phyloP scores from a whole-genome alignment of 2,113 vertebrate genomes.

The Suncus etruscus region DNA sequence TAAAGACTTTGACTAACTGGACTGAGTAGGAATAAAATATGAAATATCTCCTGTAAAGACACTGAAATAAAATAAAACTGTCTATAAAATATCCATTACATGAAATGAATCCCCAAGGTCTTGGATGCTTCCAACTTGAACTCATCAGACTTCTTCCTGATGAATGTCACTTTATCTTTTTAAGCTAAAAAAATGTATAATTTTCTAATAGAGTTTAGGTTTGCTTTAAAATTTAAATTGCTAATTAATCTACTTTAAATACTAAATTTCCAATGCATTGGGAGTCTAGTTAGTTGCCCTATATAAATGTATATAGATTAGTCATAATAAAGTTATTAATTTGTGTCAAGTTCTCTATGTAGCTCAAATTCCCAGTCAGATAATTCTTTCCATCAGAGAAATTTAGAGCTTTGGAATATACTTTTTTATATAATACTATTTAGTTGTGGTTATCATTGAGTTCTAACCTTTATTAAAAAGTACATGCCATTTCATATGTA shows the following conservation, averaged over 20 bases:
- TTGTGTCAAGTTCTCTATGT: neutral
- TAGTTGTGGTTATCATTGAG: neutral
- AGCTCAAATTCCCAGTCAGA: constrained; percentile 46
- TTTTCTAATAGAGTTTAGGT: constrained; percentile 60
- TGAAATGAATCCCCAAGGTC: constrained; percentile 24
- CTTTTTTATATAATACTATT: neutral
- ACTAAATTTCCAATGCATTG: constrained; percentile 4
- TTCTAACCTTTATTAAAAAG: neutral
- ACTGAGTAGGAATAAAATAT: constrained; percentile 68
- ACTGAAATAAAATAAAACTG: constrained; percentile 78
- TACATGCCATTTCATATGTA: neutral
- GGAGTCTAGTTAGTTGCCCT: neutral
- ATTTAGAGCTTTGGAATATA: neutral
- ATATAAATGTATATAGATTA: neutral
- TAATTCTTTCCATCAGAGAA: neutral
- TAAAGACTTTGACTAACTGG: constrained; percentile 62
- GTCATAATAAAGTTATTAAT: constrained; percentile 27
- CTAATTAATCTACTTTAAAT: constrained; percentile 49
- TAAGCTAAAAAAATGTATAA: constrained; percentile 41
- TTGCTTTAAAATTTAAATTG: constrained; percentile 59
- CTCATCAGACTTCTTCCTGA: constrained; percentile 15
- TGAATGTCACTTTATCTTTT: constrained; percentile 10
- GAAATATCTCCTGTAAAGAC: constrained; percentile 69
- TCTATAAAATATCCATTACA: constrained; percentile 70
- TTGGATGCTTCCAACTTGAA: constrained; percentile 20